phyloP scores from a whole-genome alignment of 2,797 vertebrate genomes.

The Pygocentrus nattereri region DNA sequence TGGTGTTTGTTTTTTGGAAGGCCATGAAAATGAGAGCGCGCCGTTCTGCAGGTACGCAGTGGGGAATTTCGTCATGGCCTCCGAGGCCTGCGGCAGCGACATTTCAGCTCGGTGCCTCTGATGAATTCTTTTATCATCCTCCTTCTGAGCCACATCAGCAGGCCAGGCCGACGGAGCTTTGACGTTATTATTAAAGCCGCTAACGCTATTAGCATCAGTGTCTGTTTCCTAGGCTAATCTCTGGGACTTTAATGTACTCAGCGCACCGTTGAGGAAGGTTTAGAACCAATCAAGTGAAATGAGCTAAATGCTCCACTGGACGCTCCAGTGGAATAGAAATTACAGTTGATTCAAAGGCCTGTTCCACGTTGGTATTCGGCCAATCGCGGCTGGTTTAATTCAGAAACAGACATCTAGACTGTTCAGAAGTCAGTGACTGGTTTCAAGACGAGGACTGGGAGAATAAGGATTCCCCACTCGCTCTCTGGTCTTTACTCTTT shows the following conservation, averaged over 20 bases:
- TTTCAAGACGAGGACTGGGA: no score
- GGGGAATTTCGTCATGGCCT: constrained; percentile 5
- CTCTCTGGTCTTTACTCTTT: no score
- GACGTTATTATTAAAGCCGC: not conserved
- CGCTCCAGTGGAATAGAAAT: no score
- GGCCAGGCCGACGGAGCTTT: not conserved
- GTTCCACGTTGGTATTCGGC: no score
- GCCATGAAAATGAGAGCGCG: not conserved
- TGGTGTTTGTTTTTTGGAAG: not conserved
- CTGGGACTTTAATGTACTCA: not conserved
- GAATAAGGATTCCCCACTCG: no score
- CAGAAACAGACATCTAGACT: no score
- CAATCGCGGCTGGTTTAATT: no score
- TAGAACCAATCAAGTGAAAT: not conserved
- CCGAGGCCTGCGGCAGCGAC: not conserved
- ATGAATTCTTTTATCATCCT: not conserved
- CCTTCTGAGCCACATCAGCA: not conserved
- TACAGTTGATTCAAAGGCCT: no score
- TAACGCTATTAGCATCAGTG: not conserved
- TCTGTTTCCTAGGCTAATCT: not conserved
- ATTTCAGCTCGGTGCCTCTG: not conserved
- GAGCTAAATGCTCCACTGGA: no score
- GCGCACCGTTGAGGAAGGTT: not conserved
- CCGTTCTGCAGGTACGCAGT: not conserved
- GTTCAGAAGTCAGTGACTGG: no score